These are phyloP conservation scores for Pristionchus mayeri DNA, from an alignment of 2,888 invertebrate species.

Conservation along the genomic window DNA sequence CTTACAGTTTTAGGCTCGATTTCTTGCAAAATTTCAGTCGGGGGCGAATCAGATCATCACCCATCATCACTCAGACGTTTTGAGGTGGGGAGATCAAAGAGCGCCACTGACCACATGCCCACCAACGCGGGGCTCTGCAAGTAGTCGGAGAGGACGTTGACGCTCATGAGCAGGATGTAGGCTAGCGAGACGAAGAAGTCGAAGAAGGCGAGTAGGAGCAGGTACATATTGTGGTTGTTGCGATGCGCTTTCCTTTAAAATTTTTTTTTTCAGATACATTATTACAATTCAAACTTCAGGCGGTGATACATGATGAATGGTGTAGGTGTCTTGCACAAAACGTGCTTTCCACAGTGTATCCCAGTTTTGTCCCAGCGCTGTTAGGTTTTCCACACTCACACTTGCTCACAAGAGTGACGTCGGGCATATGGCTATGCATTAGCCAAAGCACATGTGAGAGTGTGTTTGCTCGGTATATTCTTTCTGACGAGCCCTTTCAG, in stretches of 20 bases:
- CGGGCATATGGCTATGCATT: no score
- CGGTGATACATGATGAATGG: neutral
- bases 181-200: constrained; percentile 72
- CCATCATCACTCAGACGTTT: no score
- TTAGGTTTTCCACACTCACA: no score
- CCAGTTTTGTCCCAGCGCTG: neutral
- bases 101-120: constrained; percentile 66
- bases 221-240: constrained; percentile 68
- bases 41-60: no score
- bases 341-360: neutral
- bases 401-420: no score
- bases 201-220: constrained; percentile 73
- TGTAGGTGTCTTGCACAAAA: neutral
- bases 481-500: no score
- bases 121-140: constrained; percentile 63
- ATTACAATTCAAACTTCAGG: neutral
- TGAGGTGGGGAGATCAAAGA: no score
- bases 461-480: no score
- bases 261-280: neutral
- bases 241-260: constrained; percentile 59
- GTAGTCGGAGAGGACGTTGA: constrained; percentile 72
- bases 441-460: no score
- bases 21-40: no score
- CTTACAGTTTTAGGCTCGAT: no score
- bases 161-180: constrained; percentile 73